These are phyloP conservation scores for Triplophysa dalaica DNA, from an alignment of 2,113 vertebrate genomes.

Conservation along the genomic window DNA sequence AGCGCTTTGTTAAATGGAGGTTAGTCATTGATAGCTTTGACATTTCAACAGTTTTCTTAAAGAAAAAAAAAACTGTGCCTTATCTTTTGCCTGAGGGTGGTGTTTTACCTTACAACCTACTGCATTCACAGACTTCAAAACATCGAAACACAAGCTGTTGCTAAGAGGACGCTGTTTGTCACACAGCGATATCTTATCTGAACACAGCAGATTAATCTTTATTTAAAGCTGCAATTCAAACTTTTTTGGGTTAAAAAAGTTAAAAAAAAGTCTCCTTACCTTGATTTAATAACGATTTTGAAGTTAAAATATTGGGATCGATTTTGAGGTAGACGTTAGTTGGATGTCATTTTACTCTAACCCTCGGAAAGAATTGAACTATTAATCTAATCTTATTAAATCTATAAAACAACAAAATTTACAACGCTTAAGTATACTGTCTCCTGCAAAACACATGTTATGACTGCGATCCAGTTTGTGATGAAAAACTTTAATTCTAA, in stretches of 20 bases:
- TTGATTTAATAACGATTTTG: too few relatives aligned
- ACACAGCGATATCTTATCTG: neutral
- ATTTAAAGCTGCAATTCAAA: too few relatives aligned
- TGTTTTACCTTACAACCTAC: constrained; percentile 26
- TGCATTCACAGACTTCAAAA: constrained; percentile 19
- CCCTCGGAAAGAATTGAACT: too few relatives aligned
- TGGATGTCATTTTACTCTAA: too few relatives aligned
- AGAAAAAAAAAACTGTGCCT: constrained; percentile 24
- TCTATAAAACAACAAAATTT: too few relatives aligned
- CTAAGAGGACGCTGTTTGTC: neutral
- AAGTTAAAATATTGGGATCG: too few relatives aligned
- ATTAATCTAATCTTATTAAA: too few relatives aligned
- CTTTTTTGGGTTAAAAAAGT: too few relatives aligned
- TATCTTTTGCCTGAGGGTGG: constrained; percentile 29
- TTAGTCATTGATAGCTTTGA: constrained; percentile 8
- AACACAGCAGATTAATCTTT: neutral
- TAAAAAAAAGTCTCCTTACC: too few relatives aligned
- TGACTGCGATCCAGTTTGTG: too few relatives aligned
- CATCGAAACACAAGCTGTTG: neutral
- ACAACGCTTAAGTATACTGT: neutral
- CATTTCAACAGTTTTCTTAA: constrained; percentile 3
- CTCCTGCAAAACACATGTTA: too few relatives aligned
- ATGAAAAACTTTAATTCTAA: neutral
- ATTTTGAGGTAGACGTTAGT: too few relatives aligned
- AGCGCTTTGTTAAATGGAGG: neutral